These are phyloP conservation scores for Plectropomus leopardus DNA, from an alignment of 2,113 vertebrate species.

Conservation along the genomic window DNA sequence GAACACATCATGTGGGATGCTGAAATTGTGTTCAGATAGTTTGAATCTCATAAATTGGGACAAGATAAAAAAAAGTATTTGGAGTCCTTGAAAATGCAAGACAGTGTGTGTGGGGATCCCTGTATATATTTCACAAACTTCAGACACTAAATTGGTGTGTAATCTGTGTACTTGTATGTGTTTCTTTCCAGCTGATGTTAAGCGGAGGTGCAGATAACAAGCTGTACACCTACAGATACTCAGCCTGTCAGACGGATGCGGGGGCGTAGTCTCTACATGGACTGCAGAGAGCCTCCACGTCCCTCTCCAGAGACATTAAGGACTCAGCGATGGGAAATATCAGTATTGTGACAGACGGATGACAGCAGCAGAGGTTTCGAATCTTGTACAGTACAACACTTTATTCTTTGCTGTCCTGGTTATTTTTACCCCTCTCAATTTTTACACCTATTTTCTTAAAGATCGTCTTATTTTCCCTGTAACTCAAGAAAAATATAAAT, in stretches of 20 bases:
- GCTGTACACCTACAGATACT: constrained; percentile 95
- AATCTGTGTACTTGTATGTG: constrained; percentile 2
- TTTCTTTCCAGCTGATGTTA: constrained; percentile 88
- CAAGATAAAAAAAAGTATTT: too few species aligned
- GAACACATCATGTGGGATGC: too few species aligned
- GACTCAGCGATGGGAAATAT: constrained; percentile 6
- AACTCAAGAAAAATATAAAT: constrained; percentile 60
- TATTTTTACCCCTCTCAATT: neutral
- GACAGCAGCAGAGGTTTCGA: neutral
- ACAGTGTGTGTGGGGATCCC: too few species aligned
- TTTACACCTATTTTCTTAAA: constrained; percentile 47
- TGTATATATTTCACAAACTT: neutral
- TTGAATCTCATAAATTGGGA: too few species aligned
- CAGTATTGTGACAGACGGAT: constrained; percentile 11
- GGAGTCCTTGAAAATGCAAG: too few species aligned
- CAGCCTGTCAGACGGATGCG: constrained; percentile 86
- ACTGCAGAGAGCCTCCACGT: neutral
- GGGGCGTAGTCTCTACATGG: constrained; percentile 85
- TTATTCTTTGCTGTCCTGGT: constrained; percentile 4
- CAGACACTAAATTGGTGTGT: neutral
- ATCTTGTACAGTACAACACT: constrained; percentile 17
- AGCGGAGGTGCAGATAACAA: constrained; percentile 99
- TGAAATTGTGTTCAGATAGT: too few species aligned
- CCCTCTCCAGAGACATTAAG: neutral
- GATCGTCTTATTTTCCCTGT: constrained; percentile 42